These are phyloP conservation scores for Psittacula echo DNA, from an alignment of 2,797 vertebrate genomes.

Conservation along the genomic window DNA sequence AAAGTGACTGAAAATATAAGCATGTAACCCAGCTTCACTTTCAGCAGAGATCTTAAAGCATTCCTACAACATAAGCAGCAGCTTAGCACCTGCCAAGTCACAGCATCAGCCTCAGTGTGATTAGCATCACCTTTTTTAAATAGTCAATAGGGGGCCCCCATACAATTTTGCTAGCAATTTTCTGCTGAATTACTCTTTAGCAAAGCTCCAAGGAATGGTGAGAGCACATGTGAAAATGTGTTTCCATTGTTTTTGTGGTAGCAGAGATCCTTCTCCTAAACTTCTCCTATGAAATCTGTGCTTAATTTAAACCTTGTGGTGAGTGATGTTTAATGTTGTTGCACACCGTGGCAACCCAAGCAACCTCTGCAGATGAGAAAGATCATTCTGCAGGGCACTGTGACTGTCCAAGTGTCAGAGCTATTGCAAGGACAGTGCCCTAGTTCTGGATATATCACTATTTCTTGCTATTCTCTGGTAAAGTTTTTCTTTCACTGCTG, in stretches of 20 bases:
- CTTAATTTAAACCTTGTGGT: neutral
- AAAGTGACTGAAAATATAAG: neutral
- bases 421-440: rapidly evolving
- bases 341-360: neutral
- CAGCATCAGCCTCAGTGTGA: neutral
- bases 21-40: neutral
- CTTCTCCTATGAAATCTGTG: neutral
- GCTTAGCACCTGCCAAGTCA: slow-evolving; percentile 1
- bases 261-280: neutral
- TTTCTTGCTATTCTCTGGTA: neutral
- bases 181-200: neutral
- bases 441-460: neutral
- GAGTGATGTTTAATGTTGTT: neutral
- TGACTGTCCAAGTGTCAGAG: neutral
- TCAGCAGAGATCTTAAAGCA: neutral
- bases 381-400: neutral
- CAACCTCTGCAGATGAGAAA: neutral
- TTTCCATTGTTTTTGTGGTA: neutral
- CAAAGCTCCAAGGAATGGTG: neutral
- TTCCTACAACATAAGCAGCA: neutral
- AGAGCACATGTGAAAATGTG: neutral
- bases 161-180: neutral
- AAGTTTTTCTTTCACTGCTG: neutral
- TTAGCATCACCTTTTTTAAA: neutral
- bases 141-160: neutral